These are phyloP conservation scores for Microtus pennsylvanicus DNA, from an alignment of 2,113 vertebrate species.

Conservation along the genomic window DNA sequence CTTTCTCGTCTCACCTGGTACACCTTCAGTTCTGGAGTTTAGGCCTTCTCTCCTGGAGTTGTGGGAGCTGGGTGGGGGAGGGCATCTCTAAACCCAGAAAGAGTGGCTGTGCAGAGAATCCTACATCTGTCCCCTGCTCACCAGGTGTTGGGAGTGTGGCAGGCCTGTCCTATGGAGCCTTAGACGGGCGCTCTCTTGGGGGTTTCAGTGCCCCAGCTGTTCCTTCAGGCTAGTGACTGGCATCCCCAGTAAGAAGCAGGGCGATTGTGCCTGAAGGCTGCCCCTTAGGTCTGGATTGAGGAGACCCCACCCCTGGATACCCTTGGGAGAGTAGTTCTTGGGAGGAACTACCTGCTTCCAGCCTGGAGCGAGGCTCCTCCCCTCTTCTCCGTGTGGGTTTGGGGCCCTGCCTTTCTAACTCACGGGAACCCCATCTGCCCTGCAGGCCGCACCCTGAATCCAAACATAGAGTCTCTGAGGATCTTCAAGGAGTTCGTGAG, in stretches of 20 bases:
- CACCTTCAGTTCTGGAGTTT: background rate
- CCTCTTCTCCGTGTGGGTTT: background rate
- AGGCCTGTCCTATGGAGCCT: background rate
- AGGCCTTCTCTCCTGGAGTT: background rate
- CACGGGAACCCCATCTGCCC: background rate
- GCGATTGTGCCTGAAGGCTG: background rate
- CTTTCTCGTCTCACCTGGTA: background rate
- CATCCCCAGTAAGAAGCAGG: background rate
- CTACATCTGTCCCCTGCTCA: background rate
- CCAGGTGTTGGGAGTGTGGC: background rate
- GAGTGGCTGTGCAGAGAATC: background rate
- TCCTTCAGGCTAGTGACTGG: background rate
- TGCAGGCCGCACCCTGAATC: background rate
- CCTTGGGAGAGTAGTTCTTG: background rate
- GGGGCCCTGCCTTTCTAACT: accelerated
- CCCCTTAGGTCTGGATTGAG: background rate
- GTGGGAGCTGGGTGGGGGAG: background rate
- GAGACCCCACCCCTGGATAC: background rate
- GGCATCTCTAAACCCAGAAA: background rate
- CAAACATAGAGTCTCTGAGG: background rate
- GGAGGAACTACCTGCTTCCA: no score
- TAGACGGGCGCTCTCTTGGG: background rate
- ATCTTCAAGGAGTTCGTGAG: background rate
- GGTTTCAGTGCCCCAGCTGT: background rate
- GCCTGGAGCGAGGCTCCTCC: no score